Conservation (phyloP, 1,140 invertebrate species). For the Pogonomyrmex barbatus region DNA sequence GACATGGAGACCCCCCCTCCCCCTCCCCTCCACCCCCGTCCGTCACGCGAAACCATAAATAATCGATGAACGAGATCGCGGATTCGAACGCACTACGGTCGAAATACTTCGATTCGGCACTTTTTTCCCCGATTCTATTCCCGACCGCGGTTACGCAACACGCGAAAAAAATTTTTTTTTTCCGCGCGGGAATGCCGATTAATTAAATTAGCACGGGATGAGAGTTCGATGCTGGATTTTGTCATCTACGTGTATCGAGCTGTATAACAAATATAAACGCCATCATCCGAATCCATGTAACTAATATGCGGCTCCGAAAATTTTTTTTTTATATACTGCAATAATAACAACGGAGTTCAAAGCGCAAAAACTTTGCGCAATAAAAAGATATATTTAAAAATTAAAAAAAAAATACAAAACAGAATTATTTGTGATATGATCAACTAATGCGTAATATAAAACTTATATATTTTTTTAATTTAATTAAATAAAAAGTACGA, state of each 20-base stretch:
- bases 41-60: conserved; percentile 54
- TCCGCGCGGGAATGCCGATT: not conserved
- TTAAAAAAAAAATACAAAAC: not conserved
- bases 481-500: not conserved
- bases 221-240: conserved; percentile 10
- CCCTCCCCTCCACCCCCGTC: not conserved
- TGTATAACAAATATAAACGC: conserved; percentile 29
- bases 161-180: conserved; percentile 10
- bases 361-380: not conserved
- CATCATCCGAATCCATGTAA: conserved; percentile 9
- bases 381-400: not conserved
- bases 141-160: not conserved
- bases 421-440: conserved; percentile 7
- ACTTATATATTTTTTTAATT: conserved; percentile 3
- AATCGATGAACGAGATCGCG: conserved; percentile 61
- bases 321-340: not conserved
- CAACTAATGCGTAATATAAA: not conserved
- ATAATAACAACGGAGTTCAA: not conserved
- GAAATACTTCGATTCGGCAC: conserved; percentile 50
- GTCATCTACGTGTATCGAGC: conserved; percentile 1
- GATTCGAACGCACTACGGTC: not conserved
- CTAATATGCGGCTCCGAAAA: not conserved
- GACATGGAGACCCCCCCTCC: not conserved
- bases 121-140: conserved; percentile 25
- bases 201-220: conserved; percentile 47